phyloP scores from a whole-genome alignment of 2,113 vertebrate genomes.

The Diadophis punctatus region DNA sequence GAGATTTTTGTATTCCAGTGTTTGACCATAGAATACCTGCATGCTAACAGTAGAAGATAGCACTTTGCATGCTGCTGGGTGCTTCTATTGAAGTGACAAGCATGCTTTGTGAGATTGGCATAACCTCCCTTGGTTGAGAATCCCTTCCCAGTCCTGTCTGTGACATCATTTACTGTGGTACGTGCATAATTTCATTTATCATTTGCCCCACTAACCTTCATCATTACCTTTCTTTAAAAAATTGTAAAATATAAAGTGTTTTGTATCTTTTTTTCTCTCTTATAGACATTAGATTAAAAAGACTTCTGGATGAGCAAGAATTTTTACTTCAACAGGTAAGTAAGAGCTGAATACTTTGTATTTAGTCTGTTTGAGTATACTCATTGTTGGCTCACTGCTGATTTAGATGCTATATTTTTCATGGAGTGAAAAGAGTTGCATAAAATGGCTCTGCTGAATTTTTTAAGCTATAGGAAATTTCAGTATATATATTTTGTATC shows the following conservation, averaged over 20 bases:
- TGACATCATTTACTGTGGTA: conserved; percentile 75
- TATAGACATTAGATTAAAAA: conserved; percentile 89
- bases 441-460: not conserved
- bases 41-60: conserved; percentile 83
- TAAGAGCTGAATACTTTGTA: not conserved
- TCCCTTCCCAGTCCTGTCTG: conserved; percentile 62
- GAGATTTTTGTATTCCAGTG: conserved; percentile 78
- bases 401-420: not conserved
- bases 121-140: conserved; percentile 67
- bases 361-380: not conserved
- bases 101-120: conserved; percentile 67
- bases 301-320: conserved; percentile 88
- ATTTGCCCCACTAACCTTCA: conserved; percentile 56
- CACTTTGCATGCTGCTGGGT: conserved; percentile 82
- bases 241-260: conserved; percentile 19
- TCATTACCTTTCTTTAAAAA: fast-evolving
- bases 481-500: not conserved
- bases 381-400: not conserved
- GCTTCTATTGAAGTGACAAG: conserved; percentile 63
- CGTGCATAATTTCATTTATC: conserved; percentile 70
- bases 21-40: conserved; percentile 78
- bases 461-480: not conserved
- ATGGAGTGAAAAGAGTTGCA: not conserved
- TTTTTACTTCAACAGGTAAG: conserved; percentile 90
- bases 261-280: conserved; percentile 54